A percentile compares a stretch with the other conserved stretches of the same genome.
phyloP scores from a whole-genome alignment of 2,113 vertebrate genomes.

The Ptilorrhoa leucosticta region DNA sequence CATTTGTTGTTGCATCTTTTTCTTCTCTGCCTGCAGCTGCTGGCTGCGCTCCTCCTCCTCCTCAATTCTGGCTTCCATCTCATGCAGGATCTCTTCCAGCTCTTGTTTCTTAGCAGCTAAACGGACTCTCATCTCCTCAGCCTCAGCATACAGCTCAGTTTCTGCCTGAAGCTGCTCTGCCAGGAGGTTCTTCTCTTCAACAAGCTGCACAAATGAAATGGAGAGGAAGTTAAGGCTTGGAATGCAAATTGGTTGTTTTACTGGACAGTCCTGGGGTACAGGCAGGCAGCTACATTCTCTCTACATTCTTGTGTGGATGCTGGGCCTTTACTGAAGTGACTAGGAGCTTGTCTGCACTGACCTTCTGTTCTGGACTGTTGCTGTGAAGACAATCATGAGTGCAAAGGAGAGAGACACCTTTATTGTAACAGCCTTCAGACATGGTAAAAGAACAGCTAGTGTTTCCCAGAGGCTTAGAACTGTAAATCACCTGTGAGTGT shows the following conservation, averaged over 20 bases:
- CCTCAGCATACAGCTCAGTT: constrained; percentile 86
- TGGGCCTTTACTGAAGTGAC: not conserved
- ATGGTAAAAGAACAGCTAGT: not conserved
- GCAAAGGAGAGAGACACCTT: not conserved
- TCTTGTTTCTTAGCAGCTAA: constrained; percentile 91
- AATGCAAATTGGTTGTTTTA: not conserved
- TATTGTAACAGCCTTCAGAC: not conserved
- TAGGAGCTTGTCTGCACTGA: not conserved
- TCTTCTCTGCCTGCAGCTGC: constrained; percentile 84
- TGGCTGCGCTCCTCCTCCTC: constrained; percentile 88
- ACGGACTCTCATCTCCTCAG: constrained; percentile 88
- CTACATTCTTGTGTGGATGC: not conserved
- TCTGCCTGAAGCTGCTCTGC: constrained; percentile 88
- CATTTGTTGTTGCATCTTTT: constrained; percentile 90
- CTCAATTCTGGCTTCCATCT: constrained; percentile 92
- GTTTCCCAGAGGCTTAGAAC: not conserved
- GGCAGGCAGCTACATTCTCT: not conserved
- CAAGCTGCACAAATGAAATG: constrained; percentile 66
- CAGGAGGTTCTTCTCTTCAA: constrained; percentile 84
- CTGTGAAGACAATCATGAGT: not conserved
- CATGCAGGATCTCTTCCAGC: constrained; percentile 91
- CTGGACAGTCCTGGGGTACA: not conserved
- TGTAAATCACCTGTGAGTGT: constrained; percentile 80
- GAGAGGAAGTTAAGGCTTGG: not conserved
- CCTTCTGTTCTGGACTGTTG: not conserved